These are phyloP conservation scores for Etheostoma spectabile DNA, from an alignment of 2,113 vertebrate genomes.

Conservation along the genomic window DNA sequence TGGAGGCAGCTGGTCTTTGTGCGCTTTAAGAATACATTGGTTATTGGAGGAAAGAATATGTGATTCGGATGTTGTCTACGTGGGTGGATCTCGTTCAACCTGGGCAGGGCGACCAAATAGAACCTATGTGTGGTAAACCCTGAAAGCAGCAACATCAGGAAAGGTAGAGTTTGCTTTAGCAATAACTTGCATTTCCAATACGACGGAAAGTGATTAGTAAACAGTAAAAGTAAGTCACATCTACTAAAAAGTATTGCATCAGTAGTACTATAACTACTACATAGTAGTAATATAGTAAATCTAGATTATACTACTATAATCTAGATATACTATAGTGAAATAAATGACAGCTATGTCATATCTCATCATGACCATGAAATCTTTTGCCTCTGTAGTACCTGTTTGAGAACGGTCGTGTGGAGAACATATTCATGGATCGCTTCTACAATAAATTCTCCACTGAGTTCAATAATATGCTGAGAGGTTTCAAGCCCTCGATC, in stretches of 20 bases:
- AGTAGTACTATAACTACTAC: not conserved
- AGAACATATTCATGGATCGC: conserved; percentile 98
- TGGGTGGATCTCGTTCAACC: too few relatives aligned
- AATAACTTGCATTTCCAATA: not conserved
- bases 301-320: too few relatives aligned
- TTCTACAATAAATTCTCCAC: conserved; percentile 95
- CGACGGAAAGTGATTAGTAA: not conserved
- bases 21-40: too few relatives aligned
- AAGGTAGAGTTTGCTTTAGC: too few relatives aligned
- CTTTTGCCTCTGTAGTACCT: conserved; percentile 86
- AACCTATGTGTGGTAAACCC: too few relatives aligned
- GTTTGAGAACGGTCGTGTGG: conserved; percentile 97
- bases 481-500: conserved; percentile 91
- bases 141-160: not conserved
- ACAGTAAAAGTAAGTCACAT: not conserved
- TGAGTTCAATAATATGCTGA: conserved; percentile 92
- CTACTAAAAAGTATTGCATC: not conserved
- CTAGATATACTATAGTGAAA: not conserved
- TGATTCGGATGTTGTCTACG: too few relatives aligned
- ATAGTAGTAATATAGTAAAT: too few relatives aligned
- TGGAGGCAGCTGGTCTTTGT: too few relatives aligned
- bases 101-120: too few relatives aligned
- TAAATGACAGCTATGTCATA: too few relatives aligned
- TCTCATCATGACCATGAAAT: not conserved
- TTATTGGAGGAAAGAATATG: too few relatives aligned